phyloP scores from a whole-genome alignment of 64 coral and sea anemone genomes.

The Montipora sp. region DNA sequence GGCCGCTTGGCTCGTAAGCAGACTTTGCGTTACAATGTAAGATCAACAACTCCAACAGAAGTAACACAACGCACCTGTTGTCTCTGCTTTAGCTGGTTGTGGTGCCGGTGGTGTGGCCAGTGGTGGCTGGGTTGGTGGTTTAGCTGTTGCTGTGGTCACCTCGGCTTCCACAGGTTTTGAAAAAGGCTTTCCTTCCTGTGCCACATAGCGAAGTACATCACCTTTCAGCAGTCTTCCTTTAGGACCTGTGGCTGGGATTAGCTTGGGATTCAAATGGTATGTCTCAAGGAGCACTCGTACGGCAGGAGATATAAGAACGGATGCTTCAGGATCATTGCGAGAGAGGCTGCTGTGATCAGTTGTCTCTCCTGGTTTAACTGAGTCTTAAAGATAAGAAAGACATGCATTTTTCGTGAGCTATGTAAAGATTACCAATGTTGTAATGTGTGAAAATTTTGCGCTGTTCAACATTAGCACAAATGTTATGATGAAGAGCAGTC shows the following conservation, averaged over 20 bases:
- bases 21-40: too few relatives aligned
- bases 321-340: not conserved
- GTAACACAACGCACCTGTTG: constrained; percentile 16
- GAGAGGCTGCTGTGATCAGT: not conserved
- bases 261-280: constrained; percentile 67
- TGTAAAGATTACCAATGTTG: not conserved
- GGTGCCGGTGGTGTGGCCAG: not conserved
- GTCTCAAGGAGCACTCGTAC: constrained; percentile 84
- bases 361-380: not conserved
- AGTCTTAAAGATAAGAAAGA: not conserved
- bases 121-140: not conserved
- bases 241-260: constrained; percentile 79
- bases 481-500: too few relatives aligned
- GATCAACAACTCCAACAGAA: too few relatives aligned
- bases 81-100: constrained; percentile 12
- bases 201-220: constrained; percentile 77
- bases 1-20: too few relatives aligned
- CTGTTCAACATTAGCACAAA: too few relatives aligned
- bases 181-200: constrained; percentile 36
- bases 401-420: not conserved
- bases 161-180: not conserved
- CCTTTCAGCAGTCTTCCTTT: constrained; percentile 82
- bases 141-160: not conserved
- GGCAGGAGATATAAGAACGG: constrained; percentile 70
- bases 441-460: too few relatives aligned